Evolutionary conservation across 2,797 vertebrate genomes (phyloP).

Genomic region (Intellagama lesueurii): DNA sequence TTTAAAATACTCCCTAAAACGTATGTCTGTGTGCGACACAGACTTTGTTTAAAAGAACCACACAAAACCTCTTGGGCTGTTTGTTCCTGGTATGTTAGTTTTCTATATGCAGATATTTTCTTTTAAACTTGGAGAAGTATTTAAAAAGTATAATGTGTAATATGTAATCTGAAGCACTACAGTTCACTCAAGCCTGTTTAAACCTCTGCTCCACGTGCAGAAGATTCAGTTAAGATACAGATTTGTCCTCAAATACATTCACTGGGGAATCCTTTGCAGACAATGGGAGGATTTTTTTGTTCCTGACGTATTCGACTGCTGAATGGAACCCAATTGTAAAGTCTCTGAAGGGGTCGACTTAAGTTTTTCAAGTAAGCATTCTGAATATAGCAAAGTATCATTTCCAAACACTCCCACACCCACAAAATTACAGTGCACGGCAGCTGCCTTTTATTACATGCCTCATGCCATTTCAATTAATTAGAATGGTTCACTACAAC

Average conservation of each 20-base stretch:
- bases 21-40: too few species aligned
- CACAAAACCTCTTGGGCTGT: too few species aligned
- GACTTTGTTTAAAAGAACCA: neutral
- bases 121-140: neutral
- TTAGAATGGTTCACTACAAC: neutral
- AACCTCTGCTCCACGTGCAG: neutral
- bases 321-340: constrained; percentile 51
- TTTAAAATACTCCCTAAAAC: neutral
- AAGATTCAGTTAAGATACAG: neutral
- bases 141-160: neutral
- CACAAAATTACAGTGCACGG: constrained; percentile 38
- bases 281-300: neutral
- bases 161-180: neutral
- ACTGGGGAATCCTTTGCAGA: neutral
- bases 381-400: constrained; percentile 7
- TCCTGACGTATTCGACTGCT: neutral
- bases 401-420: neutral
- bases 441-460: constrained; percentile 25
- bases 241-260: neutral
- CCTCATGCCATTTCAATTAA: neutral
- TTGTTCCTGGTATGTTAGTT: neutral
- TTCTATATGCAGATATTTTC: neutral
- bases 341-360: neutral
- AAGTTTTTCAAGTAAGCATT: constrained; percentile 37
- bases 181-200: neutral